Evolutionary conservation across 37 sponge, comb jelly and placozoan genomes (phyloP), one percentile per base, ranked within the genome.

Genomic region (Eunapius fragilis): DNA sequence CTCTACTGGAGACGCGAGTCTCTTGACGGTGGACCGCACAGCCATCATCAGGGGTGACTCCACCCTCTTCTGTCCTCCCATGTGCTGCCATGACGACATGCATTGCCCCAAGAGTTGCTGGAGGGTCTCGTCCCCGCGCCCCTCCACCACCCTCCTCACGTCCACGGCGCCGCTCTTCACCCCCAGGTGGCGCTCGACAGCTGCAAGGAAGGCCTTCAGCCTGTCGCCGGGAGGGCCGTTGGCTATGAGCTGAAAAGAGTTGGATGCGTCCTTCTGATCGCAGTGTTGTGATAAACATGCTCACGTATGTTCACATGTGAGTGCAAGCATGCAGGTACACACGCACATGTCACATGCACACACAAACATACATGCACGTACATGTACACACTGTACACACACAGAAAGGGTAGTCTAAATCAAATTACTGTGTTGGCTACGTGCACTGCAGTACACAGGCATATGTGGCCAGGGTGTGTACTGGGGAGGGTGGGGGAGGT

Each of bases 51-150:
- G 17, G 17, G 58, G 24, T 33, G 5, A 19, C 2, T 34, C 76
- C 10, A 7, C 34, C 2, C 74, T 32, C 35, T 23, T 82, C 34
- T 35, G 28, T 3, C 49, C 9, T 12, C 25, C 37, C 68, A 25
- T n/a, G 23, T 82, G 83, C 78, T 77, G 67, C 45, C 80, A 81
- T 6, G 85, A 24, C 25, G 35, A 2, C 68, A 75, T 85, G 68
- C 83, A 81, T 0, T 81, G 74, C 30, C 82, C 76, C 11, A 93
- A 78, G 76, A 80, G 87, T 19, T 74, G 50, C n/a, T 31, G 37
- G n/a, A 93, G 69, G 75, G 32, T 75, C 48, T 37, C 41, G 68
- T 90, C 92, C 24, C 87, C 93, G 1, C 50, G 36, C 23, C 87
- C 87, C 0, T 67, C 28, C 0, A 69, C 49, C 11, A 92, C 32